These are phyloP conservation scores for Panurus biarmicus DNA, from an alignment of 2,113 vertebrate genomes.

Conservation along the genomic window DNA sequence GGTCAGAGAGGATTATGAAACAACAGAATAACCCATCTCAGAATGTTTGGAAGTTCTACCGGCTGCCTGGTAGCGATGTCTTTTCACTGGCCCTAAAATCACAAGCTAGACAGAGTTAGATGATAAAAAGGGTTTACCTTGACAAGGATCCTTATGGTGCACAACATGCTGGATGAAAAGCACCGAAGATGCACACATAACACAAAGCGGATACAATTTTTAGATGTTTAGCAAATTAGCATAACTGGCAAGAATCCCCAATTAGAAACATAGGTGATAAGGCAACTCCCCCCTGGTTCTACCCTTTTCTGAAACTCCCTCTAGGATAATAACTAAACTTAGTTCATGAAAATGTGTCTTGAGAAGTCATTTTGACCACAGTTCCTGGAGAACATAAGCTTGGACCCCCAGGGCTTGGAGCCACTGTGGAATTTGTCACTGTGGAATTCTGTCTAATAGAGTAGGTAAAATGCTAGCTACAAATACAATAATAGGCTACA, in stretches of 20 bases:
- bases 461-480: background rate
- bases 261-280: background rate
- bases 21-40: background rate
- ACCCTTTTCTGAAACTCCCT: background rate
- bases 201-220: background rate
- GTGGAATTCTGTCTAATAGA: background rate
- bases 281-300: background rate
- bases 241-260: background rate
- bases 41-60: background rate
- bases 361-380: background rate
- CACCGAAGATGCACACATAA: rapidly evolving
- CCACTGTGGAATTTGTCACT: background rate
- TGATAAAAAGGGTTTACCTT: background rate
- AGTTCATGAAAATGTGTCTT: background rate
- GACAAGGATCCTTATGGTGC: background rate
- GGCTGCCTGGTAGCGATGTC: background rate
- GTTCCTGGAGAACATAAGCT: background rate
- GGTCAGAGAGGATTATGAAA: background rate
- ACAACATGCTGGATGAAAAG: background rate
- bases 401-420: background rate
- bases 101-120: rapidly evolving
- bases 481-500: background rate
- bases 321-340: background rate
- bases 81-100: background rate
- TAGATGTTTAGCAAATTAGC: background rate